Evolutionary conservation across 2,113 vertebrate genomes (phyloP).

Genomic region (Scomber colias): DNA sequence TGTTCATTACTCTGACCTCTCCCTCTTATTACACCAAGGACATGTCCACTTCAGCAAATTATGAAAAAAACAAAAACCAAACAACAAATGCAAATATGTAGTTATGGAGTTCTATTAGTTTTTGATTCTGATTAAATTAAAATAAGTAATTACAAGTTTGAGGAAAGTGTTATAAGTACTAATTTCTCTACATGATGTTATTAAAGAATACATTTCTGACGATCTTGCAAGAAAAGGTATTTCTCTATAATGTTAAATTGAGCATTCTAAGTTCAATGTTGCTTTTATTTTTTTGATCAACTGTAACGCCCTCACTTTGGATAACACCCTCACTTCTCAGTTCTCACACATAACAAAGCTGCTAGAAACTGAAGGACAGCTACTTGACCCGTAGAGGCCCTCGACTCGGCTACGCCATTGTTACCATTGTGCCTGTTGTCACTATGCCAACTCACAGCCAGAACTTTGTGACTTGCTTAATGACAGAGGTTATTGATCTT

Average conservation of each 20-base stretch:
- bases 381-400: constrained; percentile 54
- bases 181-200: no score
- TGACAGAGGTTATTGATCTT: constrained; percentile 48
- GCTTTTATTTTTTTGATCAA: background rate
- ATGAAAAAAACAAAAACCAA: no score
- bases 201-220: no score
- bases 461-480: constrained; percentile 27
- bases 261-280: background rate
- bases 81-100: no score
- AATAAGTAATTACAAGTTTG: no score
- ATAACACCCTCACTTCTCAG: background rate
- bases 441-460: constrained; percentile 52
- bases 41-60: background rate
- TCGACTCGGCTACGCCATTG: constrained; percentile 12
- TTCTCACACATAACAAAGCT: constrained; percentile 21
- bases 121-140: no score
- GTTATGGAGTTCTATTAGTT: no score
- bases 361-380: constrained; percentile 27
- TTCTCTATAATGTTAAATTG: no score
- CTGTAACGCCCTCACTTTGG: no score
- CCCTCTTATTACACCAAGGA: background rate
- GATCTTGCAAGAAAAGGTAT: no score
- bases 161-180: no score
- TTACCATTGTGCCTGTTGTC: constrained; percentile 35
- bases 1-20: background rate